Evolutionary conservation across 2,797 vertebrate species (phyloP).

Genomic region (Artibeus jamaicensis): DNA sequence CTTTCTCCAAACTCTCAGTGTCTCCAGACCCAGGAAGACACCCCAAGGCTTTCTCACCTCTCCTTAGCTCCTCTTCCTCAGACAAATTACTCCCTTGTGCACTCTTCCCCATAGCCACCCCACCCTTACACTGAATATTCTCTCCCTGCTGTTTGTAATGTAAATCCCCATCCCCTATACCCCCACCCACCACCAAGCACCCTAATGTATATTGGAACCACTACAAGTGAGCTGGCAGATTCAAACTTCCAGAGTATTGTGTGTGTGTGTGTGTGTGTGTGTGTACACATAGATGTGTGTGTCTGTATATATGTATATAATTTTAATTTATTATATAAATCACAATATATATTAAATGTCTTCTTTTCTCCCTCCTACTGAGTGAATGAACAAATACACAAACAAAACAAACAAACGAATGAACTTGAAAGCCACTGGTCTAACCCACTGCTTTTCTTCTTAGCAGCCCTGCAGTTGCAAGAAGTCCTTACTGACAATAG

Average conservation of each 20-base stretch:
- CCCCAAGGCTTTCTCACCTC: background rate
- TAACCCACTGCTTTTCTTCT: background rate
- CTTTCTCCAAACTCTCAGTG: background rate
- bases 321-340: background rate
- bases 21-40: background rate
- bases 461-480: background rate
- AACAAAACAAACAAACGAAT: background rate
- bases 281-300: background rate
- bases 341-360: background rate
- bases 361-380: background rate
- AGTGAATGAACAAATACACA: background rate
- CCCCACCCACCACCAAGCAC: background rate
- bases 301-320: background rate
- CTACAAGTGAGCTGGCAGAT: background rate
- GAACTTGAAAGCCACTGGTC: background rate
- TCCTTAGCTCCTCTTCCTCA: background rate
- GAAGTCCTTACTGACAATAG: background rate
- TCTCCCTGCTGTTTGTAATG: background rate
- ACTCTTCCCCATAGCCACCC: background rate
- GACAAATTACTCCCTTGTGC: background rate
- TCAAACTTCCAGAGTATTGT: background rate
- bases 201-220: background rate
- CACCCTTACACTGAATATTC: background rate
- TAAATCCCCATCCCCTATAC: background rate
- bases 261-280: background rate